A percentile compares a stretch with the other conserved stretches of the same genome.
Conservation (phyloP, 2,113 vertebrate species). For the Oryzias javanicus region DNA sequence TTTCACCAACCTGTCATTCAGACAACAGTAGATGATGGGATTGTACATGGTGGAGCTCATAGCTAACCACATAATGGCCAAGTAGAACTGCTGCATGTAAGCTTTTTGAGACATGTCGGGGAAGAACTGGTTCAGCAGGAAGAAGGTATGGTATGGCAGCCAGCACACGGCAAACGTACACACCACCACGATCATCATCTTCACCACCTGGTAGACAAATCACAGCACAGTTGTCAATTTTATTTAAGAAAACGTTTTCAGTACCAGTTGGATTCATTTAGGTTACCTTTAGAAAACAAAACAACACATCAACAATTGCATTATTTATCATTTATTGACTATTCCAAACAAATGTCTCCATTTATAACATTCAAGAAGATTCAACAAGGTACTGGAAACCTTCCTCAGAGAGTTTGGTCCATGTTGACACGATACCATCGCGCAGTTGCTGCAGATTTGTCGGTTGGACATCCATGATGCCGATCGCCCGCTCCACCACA, state of each 20-base stretch:
- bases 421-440: no score
- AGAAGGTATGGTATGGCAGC: constrained; percentile 95
- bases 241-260: not conserved
- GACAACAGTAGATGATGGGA: constrained; percentile 98
- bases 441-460: no score
- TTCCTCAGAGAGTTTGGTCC: no score
- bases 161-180: constrained; percentile 94
- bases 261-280: no score
- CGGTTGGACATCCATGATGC: no score
- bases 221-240: not conserved
- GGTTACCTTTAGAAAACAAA: no score
- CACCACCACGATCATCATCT: constrained; percentile 98
- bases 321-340: no score
- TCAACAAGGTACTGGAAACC: no score
- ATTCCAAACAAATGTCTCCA: no score
- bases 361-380: no score
- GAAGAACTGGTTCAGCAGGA: constrained; percentile 86
- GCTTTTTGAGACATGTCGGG: constrained; percentile 77
- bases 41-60: constrained; percentile 99
- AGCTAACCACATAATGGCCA: constrained; percentile 94
- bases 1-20: constrained; percentile 88
- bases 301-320: no score
- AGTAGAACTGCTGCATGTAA: constrained; percentile 93
- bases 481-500: no score
- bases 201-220: constrained; percentile 85